phyloP scores from a whole-genome alignment of 2,888 invertebrate genomes.

The Neoascia interrupta region DNA sequence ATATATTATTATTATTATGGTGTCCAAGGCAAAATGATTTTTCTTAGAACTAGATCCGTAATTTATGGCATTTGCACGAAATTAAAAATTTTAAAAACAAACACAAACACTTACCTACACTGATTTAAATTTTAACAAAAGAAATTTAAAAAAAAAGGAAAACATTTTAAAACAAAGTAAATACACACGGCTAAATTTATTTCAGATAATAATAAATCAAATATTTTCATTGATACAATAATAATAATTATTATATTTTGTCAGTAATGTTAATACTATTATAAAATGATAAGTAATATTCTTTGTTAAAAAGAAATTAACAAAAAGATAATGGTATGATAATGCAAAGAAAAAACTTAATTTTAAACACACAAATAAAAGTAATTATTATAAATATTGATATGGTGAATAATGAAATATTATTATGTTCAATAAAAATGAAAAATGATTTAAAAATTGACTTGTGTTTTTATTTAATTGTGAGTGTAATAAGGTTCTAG shows the following conservation, averaged over 20 bases:
- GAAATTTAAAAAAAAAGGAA: no score
- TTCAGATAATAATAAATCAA: conserved; percentile 18
- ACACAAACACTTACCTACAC: conserved; percentile 38
- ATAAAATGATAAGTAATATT: conserved; percentile 20
- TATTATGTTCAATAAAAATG: conserved; percentile 79
- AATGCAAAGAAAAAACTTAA: conserved; percentile 57
- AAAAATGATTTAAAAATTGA: conserved; percentile 72
- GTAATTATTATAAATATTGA: conserved; percentile 68
- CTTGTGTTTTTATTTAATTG: neutral
- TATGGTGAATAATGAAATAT: conserved; percentile 69
- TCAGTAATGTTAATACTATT: conserved; percentile 70
- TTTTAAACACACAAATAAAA: conserved; percentile 60
- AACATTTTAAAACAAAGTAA: conserved; percentile 27
- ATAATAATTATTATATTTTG: conserved; percentile 70
- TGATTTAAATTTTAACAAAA: no score
- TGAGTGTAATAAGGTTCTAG: neutral
- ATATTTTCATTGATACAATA: conserved; percentile 62
- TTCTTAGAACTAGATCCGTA: conserved; percentile 57
- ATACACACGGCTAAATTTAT: conserved; percentile 57
- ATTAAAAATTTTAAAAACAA: conserved; percentile 23
- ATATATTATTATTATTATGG: conserved; percentile 22
- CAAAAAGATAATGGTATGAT: conserved; percentile 6
- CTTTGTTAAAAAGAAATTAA: conserved; percentile 29
- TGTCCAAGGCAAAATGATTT: conserved; percentile 42
- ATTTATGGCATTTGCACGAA: conserved; percentile 69